phyloP scores from a whole-genome alignment of 2,797 vertebrate genomes.

The Coilia nasus region DNA sequence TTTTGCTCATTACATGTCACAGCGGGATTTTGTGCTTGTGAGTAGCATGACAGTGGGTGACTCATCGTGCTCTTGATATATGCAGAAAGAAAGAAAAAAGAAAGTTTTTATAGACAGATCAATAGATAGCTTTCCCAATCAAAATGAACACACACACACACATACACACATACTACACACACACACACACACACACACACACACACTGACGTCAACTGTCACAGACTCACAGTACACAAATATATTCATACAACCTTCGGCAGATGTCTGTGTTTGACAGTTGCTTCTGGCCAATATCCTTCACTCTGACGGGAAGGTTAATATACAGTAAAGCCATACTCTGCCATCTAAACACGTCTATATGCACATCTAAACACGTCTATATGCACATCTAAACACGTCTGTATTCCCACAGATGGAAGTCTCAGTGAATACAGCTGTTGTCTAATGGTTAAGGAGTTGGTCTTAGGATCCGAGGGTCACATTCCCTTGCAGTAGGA shows the following conservation, averaged over 20 bases:
- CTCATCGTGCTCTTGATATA: background rate
- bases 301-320: background rate
- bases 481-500: no score
- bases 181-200: background rate
- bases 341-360: background rate
- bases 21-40: background rate
- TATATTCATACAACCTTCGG: background rate
- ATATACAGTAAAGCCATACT: background rate
- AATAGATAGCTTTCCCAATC: no score
- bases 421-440: no score
- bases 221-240: no score
- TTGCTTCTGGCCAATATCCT: constrained; percentile 1
- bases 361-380: background rate
- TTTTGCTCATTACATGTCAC: background rate
- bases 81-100: background rate
- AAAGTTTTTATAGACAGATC: no score
- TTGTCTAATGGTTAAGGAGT: no score
- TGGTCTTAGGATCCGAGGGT: no score
- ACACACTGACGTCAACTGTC: no score
- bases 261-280: background rate
- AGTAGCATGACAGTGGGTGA: background rate
- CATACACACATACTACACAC: background rate
- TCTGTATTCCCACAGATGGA: background rate
- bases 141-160: background rate
- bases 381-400: background rate